Conservation (phyloP, 2,113 vertebrate species). For the Martes martes region DNA sequence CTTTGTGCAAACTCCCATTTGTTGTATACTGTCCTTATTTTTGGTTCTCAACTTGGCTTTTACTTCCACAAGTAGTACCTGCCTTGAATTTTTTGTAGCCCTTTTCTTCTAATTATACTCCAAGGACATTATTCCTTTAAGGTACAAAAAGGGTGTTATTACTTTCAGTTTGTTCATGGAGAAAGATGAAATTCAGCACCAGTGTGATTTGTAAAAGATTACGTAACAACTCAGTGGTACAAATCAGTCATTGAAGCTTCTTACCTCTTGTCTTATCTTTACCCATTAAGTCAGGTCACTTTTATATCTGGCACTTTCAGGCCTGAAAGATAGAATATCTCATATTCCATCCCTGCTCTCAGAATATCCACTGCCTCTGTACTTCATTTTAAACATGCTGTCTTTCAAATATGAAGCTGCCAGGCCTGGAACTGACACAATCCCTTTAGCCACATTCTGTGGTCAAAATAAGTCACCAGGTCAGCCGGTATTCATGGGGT, state of each 20-base stretch:
- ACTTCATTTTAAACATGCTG: not conserved
- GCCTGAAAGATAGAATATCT: not conserved
- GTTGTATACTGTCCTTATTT: not conserved
- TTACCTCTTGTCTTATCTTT: conserved; percentile 24
- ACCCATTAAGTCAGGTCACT: not conserved
- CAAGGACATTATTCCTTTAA: not conserved
- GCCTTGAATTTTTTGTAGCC: conserved; percentile 6
- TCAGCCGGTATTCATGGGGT: not conserved
- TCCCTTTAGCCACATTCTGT: not conserved
- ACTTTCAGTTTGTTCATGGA: not conserved
- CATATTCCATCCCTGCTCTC: not conserved
- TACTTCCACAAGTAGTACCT: conserved; percentile 22
- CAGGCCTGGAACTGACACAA: not conserved
- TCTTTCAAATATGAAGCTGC: not conserved
- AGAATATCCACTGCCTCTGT: not conserved
- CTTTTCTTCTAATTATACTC: not conserved
- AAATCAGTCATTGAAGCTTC: not conserved
- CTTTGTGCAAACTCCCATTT: not conserved
- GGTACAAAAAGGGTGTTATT: not conserved
- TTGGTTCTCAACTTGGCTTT: conserved; percentile 9
- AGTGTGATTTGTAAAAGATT: conserved; percentile 22
- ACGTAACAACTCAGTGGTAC: not conserved
- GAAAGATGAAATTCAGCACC: conserved; percentile 31
- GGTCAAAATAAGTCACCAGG: not conserved
- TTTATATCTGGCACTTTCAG: not conserved